Evolutionary conservation across 2,113 vertebrate species (phyloP).

Genomic region (Struthio camelus): DNA sequence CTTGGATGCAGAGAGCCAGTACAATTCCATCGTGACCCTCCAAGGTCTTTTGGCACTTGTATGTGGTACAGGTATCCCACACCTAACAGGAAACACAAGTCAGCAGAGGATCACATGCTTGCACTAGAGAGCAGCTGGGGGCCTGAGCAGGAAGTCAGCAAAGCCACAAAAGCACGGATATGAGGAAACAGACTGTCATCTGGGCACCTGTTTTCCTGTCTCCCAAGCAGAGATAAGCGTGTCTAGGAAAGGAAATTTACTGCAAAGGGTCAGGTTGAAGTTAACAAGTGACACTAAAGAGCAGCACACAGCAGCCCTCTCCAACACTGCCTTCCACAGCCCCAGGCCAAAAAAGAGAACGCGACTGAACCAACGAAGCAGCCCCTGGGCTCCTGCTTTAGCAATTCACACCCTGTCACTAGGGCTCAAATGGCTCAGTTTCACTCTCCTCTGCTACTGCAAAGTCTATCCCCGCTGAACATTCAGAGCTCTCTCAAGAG

Average conservation of each 20-base stretch:
- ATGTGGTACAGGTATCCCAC: constrained; percentile 99
- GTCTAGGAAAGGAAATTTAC: neutral
- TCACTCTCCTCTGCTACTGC: neutral
- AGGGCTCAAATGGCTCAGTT: neutral
- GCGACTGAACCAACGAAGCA: neutral
- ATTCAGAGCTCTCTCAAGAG: neutral
- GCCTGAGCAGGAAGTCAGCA: neutral
- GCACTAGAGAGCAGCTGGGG: neutral
- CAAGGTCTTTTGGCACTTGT: constrained; percentile 99
- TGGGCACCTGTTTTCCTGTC: constrained; percentile 39
- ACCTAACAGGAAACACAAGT: constrained; percentile 80
- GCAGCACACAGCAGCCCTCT: neutral
- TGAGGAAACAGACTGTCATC: constrained; percentile 21
- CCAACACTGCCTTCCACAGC: neutral
- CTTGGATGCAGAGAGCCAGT: constrained; percentile 96
- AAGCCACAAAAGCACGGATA: neutral
- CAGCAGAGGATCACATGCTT: neutral
- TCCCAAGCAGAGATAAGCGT: neutral
- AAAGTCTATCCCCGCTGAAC: neutral
- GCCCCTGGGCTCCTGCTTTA: neutral
- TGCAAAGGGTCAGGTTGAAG: neutral
- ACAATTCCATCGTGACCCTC: constrained; percentile 98
- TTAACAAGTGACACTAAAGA: neutral
- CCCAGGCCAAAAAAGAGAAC: neutral
- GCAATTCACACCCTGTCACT: neutral